A percentile compares a stretch with the other conserved stretches of the same genome.
Conservation (phyloP, 2,113 vertebrate genomes). For the Epinephelus lanceolatus region DNA sequence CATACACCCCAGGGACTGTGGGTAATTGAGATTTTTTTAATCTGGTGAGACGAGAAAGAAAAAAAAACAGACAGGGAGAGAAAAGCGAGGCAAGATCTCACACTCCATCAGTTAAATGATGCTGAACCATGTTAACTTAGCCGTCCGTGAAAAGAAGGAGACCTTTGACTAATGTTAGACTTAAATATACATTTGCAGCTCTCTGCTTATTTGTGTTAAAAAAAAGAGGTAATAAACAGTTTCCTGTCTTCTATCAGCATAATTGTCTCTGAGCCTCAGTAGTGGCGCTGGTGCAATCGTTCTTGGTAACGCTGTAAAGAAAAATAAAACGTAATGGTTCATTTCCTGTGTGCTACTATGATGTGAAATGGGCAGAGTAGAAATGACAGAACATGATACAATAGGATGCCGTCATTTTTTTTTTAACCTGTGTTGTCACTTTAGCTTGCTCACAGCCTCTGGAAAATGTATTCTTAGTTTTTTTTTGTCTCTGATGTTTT, state of each 20-base stretch:
- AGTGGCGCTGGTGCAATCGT: conserved; percentile 72
- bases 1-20: conserved; percentile 42
- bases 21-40: conserved; percentile 47
- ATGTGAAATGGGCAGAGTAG: conserved; percentile 60
- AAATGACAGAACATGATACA: conserved; percentile 70
- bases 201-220: conserved; percentile 46
- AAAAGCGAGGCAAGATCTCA: conserved; percentile 48
- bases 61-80: conserved; percentile 44
- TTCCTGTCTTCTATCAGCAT: conserved; percentile 72
- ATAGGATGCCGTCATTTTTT: conserved; percentile 59
- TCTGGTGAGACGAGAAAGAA: conserved; percentile 10
- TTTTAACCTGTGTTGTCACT: conserved; percentile 64
- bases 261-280: conserved; percentile 71
- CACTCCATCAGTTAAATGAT: conserved; percentile 70
- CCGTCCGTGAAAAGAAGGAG: conserved; percentile 47
- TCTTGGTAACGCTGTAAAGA: conserved; percentile 70
- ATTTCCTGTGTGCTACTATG: conserved; percentile 76
- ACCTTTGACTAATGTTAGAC: conserved; percentile 57
- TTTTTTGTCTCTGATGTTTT: conserved; percentile 63
- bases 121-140: conserved; percentile 62
- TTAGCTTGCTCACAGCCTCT: conserved; percentile 68
- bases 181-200: conserved; percentile 54
- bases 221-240: conserved; percentile 57
- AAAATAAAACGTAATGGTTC: conserved; percentile 51
- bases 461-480: conserved; percentile 65